These are phyloP conservation scores for Solea solea DNA, from an alignment of 2,113 vertebrate genomes.

Conservation along the genomic window DNA sequence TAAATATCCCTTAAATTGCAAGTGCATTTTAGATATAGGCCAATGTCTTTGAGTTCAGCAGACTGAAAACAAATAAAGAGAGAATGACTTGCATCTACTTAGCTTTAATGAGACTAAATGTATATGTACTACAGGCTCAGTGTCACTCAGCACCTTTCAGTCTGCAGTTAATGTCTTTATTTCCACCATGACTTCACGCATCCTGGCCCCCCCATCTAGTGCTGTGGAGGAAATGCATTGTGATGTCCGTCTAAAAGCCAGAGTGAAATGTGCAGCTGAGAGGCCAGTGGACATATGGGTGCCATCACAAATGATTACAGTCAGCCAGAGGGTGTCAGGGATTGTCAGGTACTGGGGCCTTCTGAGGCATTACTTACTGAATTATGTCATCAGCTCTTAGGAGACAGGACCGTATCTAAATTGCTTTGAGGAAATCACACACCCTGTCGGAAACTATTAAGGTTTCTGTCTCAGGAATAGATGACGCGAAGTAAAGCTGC, in stretches of 20 bases:
- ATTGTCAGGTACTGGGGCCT: constrained; percentile 65
- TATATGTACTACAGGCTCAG: constrained; percentile 7
- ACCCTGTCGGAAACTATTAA: constrained; percentile 67
- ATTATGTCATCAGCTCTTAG: constrained; percentile 68
- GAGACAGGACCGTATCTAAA: constrained; percentile 61
- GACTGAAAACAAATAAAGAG: background rate
- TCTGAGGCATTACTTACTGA: constrained; percentile 71
- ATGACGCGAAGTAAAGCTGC: constrained; percentile 3
- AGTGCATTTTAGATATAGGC: background rate
- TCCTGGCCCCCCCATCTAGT: constrained; percentile 34
- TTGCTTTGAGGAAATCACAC: constrained; percentile 73
- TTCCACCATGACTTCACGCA: constrained; percentile 51
- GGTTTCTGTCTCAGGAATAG: constrained; percentile 36
- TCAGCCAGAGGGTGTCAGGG: constrained; percentile 65
- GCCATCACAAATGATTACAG: constrained; percentile 77
- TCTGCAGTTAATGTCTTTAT: constrained; percentile 64
- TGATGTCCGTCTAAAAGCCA: constrained; percentile 71
- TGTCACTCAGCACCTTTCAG: constrained; percentile 30
- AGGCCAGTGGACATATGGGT: constrained; percentile 61
- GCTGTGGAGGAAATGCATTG: constrained; percentile 64
- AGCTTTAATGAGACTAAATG: constrained; percentile 5
- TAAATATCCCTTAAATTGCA: background rate
- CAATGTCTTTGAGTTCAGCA: background rate
- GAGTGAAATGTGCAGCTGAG: constrained; percentile 68
- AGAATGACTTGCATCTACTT: background rate